These are phyloP conservation scores for Megalurothrips usitatus DNA, from an alignment of 2,888 invertebrate species.

Conservation along the genomic window DNA sequence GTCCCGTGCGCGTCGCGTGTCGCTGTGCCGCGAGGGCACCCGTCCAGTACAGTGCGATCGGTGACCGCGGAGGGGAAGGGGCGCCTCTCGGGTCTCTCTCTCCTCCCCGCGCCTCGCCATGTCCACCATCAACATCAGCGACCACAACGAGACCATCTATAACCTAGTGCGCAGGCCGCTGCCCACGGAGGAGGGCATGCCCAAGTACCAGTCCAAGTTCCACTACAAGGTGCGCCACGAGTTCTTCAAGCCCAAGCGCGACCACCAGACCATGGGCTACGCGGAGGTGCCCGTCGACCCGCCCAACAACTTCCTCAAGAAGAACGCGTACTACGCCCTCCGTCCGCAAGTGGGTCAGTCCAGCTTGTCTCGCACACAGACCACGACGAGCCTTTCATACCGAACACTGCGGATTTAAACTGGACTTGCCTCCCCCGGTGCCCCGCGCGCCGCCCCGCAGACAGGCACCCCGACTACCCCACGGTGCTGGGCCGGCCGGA, in stretches of 20 bases:
- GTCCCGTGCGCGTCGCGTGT: background rate
- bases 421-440: conserved; percentile 40
- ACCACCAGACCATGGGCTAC: conserved; percentile 60
- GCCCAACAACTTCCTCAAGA: conserved; percentile 60
- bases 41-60: background rate
- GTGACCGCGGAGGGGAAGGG: background rate
- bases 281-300: conserved; percentile 57
- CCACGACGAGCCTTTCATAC: background rate
- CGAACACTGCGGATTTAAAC: background rate
- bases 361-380: conserved; percentile 36
- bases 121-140: conserved; percentile 53
- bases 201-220: conserved; percentile 54
- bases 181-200: conserved; percentile 48
- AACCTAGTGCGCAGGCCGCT: conserved; percentile 53
- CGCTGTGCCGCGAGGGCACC: background rate
- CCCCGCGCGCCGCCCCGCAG: conserved; percentile 35
- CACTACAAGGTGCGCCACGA: conserved; percentile 46
- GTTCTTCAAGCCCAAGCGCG: conserved; percentile 42
- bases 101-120: background rate
- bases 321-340: conserved; percentile 51
- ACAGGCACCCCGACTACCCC: conserved; percentile 42
- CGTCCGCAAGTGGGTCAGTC: conserved; percentile 40
- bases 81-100: background rate
- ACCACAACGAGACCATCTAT: conserved; percentile 64
- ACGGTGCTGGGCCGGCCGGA: conserved; percentile 42